These are phyloP conservation scores for Myiotriccus ornatus DNA, from an alignment of 2,797 vertebrate genomes.

Conservation along the genomic window DNA sequence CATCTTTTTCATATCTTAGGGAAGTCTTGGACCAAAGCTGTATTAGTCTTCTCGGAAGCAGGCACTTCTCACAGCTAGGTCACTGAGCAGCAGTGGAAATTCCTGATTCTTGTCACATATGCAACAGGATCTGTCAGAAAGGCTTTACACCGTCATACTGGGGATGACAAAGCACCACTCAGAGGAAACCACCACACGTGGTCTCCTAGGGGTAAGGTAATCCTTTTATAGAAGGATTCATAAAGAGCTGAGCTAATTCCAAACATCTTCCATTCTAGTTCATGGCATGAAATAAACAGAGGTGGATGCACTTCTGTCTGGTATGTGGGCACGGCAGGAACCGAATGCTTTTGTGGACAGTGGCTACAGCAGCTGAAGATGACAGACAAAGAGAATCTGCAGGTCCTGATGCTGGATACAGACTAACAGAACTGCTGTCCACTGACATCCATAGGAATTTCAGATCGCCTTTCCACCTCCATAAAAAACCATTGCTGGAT, in stretches of 20 bases:
- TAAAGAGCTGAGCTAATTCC: background rate
- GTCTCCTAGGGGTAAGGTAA: background rate
- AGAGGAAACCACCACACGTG: background rate
- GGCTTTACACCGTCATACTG: slow-evolving; percentile 12
- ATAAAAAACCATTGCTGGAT: background rate
- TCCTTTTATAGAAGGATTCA: slow-evolving; percentile 40
- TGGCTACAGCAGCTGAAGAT: background rate
- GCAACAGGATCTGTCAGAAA: background rate
- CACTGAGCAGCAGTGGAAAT: background rate
- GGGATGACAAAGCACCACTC: slow-evolving; percentile 14
- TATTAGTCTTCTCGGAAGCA: background rate
- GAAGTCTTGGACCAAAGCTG: background rate
- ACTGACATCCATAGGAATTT: background rate
- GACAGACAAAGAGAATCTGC: background rate
- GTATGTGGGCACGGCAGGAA: background rate
- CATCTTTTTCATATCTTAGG: background rate
- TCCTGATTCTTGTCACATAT: background rate
- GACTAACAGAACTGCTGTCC: background rate
- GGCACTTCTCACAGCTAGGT: background rate
- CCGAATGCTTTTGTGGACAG: background rate
- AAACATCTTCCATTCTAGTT: background rate
- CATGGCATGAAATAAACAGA: background rate
- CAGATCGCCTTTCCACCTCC: background rate
- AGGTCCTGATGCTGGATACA: background rate
- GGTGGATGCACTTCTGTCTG: background rate